phyloP scores from a whole-genome alignment of 2,113 vertebrate genomes.

The Dromaius novaehollandiae region DNA sequence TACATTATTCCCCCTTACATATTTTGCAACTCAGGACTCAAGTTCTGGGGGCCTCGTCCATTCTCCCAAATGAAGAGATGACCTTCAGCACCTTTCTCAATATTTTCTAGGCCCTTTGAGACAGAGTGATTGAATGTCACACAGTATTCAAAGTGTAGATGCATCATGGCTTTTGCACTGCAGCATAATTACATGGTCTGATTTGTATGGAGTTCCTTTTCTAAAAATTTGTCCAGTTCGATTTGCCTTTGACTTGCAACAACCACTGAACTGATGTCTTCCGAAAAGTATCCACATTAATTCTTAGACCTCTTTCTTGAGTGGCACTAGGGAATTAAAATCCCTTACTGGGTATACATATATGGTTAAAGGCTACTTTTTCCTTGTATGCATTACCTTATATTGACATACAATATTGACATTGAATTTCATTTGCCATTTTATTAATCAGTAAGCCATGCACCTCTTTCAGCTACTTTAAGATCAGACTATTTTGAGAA shows the following conservation, averaged over 20 bases:
- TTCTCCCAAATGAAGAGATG: too few species aligned
- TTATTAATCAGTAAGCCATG: not conserved
- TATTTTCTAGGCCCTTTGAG: too few species aligned
- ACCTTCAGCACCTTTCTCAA: too few species aligned
- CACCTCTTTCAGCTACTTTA: not conserved
- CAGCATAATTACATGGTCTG: not conserved
- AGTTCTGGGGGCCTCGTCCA: not conserved
- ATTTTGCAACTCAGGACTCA: not conserved
- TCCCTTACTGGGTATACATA: not conserved
- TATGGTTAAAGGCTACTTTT: not conserved
- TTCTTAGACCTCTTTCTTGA: not conserved
- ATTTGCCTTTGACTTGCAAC: not conserved
- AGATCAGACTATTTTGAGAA: not conserved
- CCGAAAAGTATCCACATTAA: not conserved
- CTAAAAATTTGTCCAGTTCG: not conserved
- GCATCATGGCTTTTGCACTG: not conserved
- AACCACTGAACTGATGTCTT: not conserved
- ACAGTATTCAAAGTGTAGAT: not conserved
- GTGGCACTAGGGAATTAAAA: not conserved
- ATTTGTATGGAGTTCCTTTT: not conserved
- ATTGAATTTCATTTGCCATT: not conserved
- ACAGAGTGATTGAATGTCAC: too few species aligned
- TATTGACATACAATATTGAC: not conserved
- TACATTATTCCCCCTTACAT: not conserved
- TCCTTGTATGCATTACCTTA: not conserved